These are phyloP conservation scores for Ciconia nigra DNA, from an alignment of 2,797 vertebrate genomes.

Conservation along the genomic window DNA sequence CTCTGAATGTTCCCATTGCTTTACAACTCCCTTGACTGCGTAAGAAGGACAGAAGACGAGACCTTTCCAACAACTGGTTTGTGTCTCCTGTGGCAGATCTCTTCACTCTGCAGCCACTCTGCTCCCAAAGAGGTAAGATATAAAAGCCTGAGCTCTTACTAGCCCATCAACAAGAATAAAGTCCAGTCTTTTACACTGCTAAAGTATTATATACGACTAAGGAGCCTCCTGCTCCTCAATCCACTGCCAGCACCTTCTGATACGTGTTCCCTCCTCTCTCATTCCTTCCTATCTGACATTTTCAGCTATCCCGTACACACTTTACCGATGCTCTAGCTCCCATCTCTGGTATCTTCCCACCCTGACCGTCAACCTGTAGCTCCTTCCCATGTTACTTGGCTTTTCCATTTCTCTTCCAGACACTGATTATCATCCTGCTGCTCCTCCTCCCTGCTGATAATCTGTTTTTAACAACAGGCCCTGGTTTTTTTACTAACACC, in stretches of 20 bases:
- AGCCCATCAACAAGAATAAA: not conserved
- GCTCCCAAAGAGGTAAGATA: not conserved
- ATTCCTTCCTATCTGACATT: not conserved
- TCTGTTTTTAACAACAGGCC: not conserved
- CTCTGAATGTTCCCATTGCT: not conserved
- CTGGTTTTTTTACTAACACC: not conserved
- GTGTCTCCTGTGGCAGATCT: not conserved
- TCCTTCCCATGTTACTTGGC: not conserved
- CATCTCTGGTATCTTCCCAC: not conserved
- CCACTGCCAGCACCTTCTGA: not conserved
- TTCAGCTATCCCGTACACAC: not conserved
- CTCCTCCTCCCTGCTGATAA: not conserved
- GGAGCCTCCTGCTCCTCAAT: not conserved
- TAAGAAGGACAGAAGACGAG: not conserved
- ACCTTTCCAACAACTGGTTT: not conserved
- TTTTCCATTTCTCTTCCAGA: not conserved
- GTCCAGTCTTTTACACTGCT: not conserved
- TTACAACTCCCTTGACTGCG: not conserved
- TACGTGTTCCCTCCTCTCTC: not conserved
- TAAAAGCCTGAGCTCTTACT: not conserved
- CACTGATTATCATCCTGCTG: not conserved
- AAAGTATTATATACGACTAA: not conserved
- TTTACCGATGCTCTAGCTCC: not conserved
- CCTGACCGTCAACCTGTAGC: not conserved
- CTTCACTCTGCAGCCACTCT: not conserved